Conservation (phyloP, 2,797 vertebrate genomes). For the Amazona ochrocephala region DNA sequence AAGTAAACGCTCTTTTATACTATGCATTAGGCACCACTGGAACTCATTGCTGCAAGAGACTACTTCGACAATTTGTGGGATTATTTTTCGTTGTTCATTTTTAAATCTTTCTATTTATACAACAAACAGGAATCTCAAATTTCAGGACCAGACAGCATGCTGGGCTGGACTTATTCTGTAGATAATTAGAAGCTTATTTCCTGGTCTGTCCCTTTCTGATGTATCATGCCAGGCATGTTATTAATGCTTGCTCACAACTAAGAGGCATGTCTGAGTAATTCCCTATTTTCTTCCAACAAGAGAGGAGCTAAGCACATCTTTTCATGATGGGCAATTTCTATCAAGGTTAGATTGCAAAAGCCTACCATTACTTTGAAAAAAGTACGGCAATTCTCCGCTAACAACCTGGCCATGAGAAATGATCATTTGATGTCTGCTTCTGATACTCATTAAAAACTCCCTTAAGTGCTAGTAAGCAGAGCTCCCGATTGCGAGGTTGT, state of each 20-base stretch:
- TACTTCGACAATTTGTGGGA: background rate
- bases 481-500: background rate
- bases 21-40: background rate
- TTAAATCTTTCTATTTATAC: background rate
- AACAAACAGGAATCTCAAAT: background rate
- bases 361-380: constrained; percentile 1
- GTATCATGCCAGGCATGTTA: constrained; percentile 28
- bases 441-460: constrained; percentile 32
- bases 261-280: constrained; percentile 42
- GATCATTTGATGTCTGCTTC: constrained; percentile 29
- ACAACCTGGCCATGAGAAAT: background rate
- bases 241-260: constrained; percentile 39
- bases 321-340: constrained; percentile 19
- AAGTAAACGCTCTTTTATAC: background rate
- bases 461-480: background rate
- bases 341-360: background rate
- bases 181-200: constrained; percentile 48
- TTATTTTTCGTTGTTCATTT: constrained; percentile 25
- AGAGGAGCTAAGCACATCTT: constrained; percentile 41
- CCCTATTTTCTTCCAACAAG: constrained; percentile 35
- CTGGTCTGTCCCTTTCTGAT: constrained; percentile 40
- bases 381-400: constrained; percentile 31
- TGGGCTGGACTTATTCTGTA: background rate
- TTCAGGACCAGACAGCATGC: constrained; percentile 14
- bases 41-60: background rate